Conservation (phyloP, 2,888 invertebrate genomes). For the Dolomedes plantarius region DNA sequence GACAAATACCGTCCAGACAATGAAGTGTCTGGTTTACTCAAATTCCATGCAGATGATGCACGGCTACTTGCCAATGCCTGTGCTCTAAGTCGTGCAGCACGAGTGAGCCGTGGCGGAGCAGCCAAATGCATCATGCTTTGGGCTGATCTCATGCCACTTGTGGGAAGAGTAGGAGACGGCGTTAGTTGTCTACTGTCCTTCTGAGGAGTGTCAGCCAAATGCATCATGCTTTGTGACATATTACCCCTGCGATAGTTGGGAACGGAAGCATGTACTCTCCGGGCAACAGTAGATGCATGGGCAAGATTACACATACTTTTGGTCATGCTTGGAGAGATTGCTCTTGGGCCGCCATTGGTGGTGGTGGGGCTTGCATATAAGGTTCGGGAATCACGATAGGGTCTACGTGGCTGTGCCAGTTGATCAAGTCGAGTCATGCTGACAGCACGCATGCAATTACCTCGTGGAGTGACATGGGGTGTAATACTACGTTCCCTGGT, state of each 20-base stretch:
- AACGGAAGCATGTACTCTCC: not conserved
- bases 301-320: conserved; percentile 71
- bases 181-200: conserved; percentile 24
- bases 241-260: conserved; percentile 1
- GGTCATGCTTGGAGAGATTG: conserved; percentile 63
- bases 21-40: conserved; percentile 40
- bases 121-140: conserved; percentile 69
- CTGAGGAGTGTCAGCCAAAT: conserved; percentile 58
- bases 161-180: conserved; percentile 27
- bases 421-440: conserved; percentile 95
- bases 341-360: conserved; percentile 31
- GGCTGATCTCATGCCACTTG: conserved; percentile 35
- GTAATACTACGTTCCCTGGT: conserved; percentile 78
- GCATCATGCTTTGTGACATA: conserved; percentile 73
- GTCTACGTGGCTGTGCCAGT: conserved; percentile 83
- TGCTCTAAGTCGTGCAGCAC: conserved; percentile 73
- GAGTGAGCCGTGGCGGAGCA: conserved; percentile 69
- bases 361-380: conserved; percentile 13
- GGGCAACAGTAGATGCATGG: conserved; percentile 15
- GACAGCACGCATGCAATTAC: conserved; percentile 82
- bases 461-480: conserved; percentile 53
- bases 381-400: conserved; percentile 57
- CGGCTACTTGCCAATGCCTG: conserved; percentile 53
- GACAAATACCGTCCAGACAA: conserved; percentile 17
- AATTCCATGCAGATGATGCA: conserved; percentile 62